Evolutionary conservation across 1,140 invertebrate species (phyloP).

Genomic region (Adelges cooleyi): DNA sequence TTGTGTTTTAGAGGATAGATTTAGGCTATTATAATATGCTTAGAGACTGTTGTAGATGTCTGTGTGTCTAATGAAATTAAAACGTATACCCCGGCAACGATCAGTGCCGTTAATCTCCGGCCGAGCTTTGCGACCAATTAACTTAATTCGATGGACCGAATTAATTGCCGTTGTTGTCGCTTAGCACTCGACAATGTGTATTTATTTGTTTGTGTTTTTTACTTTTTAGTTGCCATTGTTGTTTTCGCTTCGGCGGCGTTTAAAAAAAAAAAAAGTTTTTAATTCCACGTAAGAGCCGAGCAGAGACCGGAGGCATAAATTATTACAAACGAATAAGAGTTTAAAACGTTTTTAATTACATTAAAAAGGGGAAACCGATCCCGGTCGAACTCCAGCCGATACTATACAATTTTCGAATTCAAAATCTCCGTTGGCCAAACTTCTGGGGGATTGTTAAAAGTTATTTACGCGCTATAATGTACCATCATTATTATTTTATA

Average conservation of each 20-base stretch:
- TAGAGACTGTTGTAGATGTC: too few species aligned
- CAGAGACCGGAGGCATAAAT: constrained; percentile 18
- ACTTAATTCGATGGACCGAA: constrained; percentile 5
- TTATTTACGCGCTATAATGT: too few species aligned
- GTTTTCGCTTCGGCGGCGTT: background rate
- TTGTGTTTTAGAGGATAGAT: too few species aligned
- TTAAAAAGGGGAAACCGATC: constrained; percentile 18
- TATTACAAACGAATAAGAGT: constrained; percentile 23
- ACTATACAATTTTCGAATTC: constrained; percentile 13
- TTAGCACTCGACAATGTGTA: too few species aligned
- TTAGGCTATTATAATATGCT: too few species aligned
- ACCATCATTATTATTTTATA: too few species aligned
- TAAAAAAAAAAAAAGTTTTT: constrained; percentile 29
- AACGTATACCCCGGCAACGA: too few species aligned
- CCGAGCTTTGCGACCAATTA: background rate
- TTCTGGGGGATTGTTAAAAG: too few species aligned
- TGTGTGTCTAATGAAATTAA: too few species aligned
- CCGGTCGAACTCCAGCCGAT: background rate
- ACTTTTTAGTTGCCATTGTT: background rate
- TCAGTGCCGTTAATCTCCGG: too few species aligned
- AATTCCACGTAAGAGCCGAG: constrained; percentile 25
- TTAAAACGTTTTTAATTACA: constrained; percentile 26
- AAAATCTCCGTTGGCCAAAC: background rate
- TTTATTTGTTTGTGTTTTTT: too few species aligned
- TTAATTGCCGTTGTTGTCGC: too few species aligned